Base-by-base conservation (phyloP, 2,797 vertebrate species). In the Telmatherina bonti region DNA sequence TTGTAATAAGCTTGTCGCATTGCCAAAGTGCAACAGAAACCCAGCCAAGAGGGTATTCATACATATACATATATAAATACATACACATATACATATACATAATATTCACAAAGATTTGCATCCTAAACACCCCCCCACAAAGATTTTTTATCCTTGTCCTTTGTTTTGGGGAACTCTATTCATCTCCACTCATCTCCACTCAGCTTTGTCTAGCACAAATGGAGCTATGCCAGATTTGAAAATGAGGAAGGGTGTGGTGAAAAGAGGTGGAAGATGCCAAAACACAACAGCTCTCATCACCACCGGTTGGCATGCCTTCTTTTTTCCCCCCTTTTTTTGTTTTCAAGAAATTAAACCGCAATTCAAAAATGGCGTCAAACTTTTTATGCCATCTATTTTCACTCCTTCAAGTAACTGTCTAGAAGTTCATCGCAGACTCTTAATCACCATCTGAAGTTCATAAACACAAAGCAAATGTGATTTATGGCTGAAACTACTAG, bases 1-100 rank as follows among this genome's bases (percentile, higher is more conserved):
- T 93, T 92, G 89, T 91, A 92, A 94, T 92, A 92, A 94, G 92
- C 90, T 93, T 93, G 92, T 93, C 88, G 81, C 73, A 31, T 65
- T 89, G 93, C 93, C 93, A 94, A 91, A 67, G 61, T 36, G 84
- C 85, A 90, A 92, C 70, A 85, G 78, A 91, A 85, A 86, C 78
- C 82, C 52, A 26, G 88, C 84, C 88, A 89, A 85, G 74, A 84
- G 84, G 79, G 72, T 75, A 85, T 67, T 68, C 52, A 82, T 1
- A 62, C 13, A 70, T 52, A 62, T 64, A 35, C 43, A 53, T 69
- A 52, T 26, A 54, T 62, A 60, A 11, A 58, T 16, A 69, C 38
- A 67, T 51, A 55, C 47, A 60, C 26, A 11, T 47, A 47, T 27
- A 52, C 54, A 49, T 16, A 56, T 13, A 33, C 33, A 70, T 47